Evolutionary conservation across 2,113 vertebrate species (phyloP), one percentile per base, ranked within the genome.

Genomic region (Callionymus lyra): DNA sequence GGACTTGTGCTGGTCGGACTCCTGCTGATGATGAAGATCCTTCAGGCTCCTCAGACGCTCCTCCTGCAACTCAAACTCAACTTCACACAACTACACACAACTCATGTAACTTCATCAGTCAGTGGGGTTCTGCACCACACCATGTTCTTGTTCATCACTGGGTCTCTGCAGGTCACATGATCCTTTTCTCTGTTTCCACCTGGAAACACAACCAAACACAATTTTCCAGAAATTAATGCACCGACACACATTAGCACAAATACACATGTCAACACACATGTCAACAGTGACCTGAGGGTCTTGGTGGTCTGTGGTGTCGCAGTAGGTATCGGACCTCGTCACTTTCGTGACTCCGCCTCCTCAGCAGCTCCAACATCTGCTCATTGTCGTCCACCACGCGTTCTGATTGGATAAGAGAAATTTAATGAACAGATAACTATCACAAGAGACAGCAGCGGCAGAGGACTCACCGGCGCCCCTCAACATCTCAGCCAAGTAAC

Each of bases 401-500:
- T 1, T 97, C 93, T 97, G 68, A 18, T 13, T 10, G 17, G 53
- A 42, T 4, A 1, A n/a, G 33, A 57, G 43, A 19, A 13, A 43
- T 36, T 13, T 10, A 34, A 34, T 38, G 36, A 8, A 34, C 33
- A 34, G 4, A 34, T n/a, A 34, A 34, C n/a, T 9, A 34, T 2
- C 1, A 34, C 33, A 34, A 10, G 33, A 10, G n/a, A n/a, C n/a
- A 10, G n/a, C 33, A 12, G 37, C 37, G 14, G 37, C 9, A 3
- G 8, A 12, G 10, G 6, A 36, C 82, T 31, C 64, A 97, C 93
- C 93, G 44, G 88, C 85, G 41, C 90, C 87, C 31, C 88, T 85
- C 87, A 91, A 97, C 48, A 81, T 82, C 72, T 97, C 90, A 0
- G 90, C 87, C 71, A 97, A 62, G 50, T 93, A 89, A 65, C 92